Percentiles rank a stretch among this genome's conserved stretches.
phyloP scores from a whole-genome alignment of 2,113 vertebrate species.

The Talpa occidentalis region DNA sequence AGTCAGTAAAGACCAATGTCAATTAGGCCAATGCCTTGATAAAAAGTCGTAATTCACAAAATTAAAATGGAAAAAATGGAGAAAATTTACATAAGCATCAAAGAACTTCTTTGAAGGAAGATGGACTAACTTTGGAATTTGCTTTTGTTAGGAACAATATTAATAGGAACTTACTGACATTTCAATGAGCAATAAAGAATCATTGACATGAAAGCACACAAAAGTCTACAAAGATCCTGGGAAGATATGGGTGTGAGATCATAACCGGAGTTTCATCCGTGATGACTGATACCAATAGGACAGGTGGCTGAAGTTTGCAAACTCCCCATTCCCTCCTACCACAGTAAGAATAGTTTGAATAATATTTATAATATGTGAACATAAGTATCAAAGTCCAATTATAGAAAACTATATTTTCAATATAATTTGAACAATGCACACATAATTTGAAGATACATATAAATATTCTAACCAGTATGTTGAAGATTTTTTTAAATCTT shows the following conservation, averaged over 20 bases:
- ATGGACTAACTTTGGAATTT: not conserved
- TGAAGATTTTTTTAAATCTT: not conserved
- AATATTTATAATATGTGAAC: not conserved
- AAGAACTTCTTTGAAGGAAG: not conserved
- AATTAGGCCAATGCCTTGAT: not conserved
- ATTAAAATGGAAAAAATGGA: not conserved
- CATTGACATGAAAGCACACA: not conserved
- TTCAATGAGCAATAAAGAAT: not conserved
- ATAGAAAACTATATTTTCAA: not conserved
- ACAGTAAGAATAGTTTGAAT: not conserved
- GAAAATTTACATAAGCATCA: not conserved
- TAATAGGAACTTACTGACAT: not conserved
- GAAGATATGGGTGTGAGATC: not conserved
- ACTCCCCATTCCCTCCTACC: rapidly evolving
- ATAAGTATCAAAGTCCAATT: not conserved
- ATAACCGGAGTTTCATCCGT: not conserved
- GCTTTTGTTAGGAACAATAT: not conserved
- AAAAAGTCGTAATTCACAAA: not conserved
- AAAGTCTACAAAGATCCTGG: not conserved
- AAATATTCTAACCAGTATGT: not conserved
- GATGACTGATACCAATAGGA: not conserved
- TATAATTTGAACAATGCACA: not conserved
- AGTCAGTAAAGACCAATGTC: not conserved
- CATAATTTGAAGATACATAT: not conserved
- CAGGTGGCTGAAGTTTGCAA: not conserved